These are phyloP conservation scores for Microcebus murinus DNA, from an alignment of 2,113 vertebrate species.

Conservation along the genomic window DNA sequence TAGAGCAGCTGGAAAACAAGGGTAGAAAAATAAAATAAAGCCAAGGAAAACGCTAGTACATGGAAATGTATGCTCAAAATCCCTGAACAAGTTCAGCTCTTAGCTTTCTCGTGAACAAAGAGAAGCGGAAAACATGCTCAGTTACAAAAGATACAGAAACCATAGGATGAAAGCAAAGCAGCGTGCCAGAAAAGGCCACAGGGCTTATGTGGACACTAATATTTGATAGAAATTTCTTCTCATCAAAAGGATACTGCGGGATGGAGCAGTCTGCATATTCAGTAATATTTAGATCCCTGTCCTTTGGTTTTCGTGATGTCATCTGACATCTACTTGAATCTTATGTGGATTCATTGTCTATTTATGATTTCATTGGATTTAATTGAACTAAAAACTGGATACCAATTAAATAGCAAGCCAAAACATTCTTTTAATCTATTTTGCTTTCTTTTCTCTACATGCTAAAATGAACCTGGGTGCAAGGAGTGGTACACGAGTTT, in stretches of 20 bases:
- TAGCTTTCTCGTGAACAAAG: neutral
- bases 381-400: neutral
- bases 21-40: constrained; percentile 24
- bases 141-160: neutral
- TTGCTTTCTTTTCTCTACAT: neutral
- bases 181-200: neutral
- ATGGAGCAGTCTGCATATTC: neutral
- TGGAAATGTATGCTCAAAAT: neutral
- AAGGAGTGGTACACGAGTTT: neutral
- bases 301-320: neutral
- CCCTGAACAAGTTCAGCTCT: neutral
- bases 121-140: neutral
- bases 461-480: neutral
- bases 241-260: neutral
- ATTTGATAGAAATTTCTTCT: neutral
- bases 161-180: neutral
- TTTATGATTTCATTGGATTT: constrained; percentile 24
- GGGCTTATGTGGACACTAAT: neutral
- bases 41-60: neutral
- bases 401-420: neutral
- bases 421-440: neutral
- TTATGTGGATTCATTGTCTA: neutral
- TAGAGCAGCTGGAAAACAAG: neutral
- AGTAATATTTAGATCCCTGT: neutral
- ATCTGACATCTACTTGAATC: neutral